Evolutionary conservation across 2,797 vertebrate genomes (phyloP), one percentile per base, ranked within the genome.

Genomic region (Lacerta viridis): DNA sequence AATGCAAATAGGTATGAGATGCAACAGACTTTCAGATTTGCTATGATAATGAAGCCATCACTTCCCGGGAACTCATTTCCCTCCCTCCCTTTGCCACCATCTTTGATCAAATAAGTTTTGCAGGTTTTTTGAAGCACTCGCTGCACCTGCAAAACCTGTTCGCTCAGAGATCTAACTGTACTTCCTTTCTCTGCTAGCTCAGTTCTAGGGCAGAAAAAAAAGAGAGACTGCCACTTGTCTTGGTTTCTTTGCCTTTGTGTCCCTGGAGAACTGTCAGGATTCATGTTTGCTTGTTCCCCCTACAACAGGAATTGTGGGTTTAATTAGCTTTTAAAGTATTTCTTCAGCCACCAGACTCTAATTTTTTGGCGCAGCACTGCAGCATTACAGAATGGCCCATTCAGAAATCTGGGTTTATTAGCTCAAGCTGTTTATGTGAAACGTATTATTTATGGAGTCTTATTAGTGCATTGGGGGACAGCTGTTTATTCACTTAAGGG

Each of bases 401-500:
- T 92, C 85, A 72, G 78, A 89, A 75, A 72, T 87, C 13, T 1
- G 71, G 41, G 9, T 86, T 93, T 92, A 86, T 88, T 72, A 85
- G 89, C 79, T 33, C 39, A 46, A 46, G 86, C 72, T 41, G 0
- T 75, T 87, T 50, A 2, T 43, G 41, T 66, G 66, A 23, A 91
- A 82, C 82, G 79, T 50, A 2, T 8, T 68, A 0, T 3, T 10
- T 68, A 0, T 3, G 39, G 88, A 0, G 36, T 55, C 64, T 80
- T 0, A 0, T 71, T 74, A 41, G n/a, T 25, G 0, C 41, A 7
- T 59, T 33, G 79, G 25, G 89, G 87, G 89, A 10, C 80, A 76
- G 91, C 92, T 92, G 90, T 46, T 75, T 59, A 18, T 81, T 83
- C 84, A 74, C 86, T 88, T 88, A 72, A 75, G 92, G 81, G 74